Conservation (phyloP, 2,888 invertebrate genomes). For the Chrysolina haemoptera region DNA sequence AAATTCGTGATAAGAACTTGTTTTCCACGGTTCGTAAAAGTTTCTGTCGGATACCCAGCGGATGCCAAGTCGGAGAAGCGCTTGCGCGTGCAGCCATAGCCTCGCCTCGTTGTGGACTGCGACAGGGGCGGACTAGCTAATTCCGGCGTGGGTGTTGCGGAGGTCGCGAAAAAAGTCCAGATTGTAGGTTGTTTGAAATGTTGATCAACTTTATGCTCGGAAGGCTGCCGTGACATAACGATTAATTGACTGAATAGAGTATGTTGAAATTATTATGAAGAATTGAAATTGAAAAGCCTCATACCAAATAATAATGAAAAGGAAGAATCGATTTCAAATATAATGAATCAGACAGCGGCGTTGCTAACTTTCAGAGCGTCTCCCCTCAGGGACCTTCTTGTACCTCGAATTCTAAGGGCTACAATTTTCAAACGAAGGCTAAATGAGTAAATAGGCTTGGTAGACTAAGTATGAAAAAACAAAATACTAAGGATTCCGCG, state of each 20-base stretch:
- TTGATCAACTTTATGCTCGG: slow-evolving; percentile 11
- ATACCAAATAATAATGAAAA: too few species aligned
- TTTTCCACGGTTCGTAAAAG: slow-evolving; percentile 76
- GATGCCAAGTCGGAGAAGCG: slow-evolving; percentile 71
- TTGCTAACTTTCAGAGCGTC: too few species aligned
- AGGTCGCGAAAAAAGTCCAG: slow-evolving; percentile 35
- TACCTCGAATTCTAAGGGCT: too few species aligned
- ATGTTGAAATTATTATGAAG: not conserved
- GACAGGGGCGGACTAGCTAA: slow-evolving; percentile 45
- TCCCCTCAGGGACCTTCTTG: too few species aligned
- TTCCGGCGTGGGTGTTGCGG: slow-evolving; percentile 43
- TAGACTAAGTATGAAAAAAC: too few species aligned
- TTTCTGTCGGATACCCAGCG: slow-evolving; percentile 71
- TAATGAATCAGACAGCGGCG: too few species aligned
- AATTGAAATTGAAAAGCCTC: not conserved
- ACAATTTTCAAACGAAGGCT: too few species aligned
- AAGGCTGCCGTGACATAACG: not conserved
- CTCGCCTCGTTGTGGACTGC: slow-evolving; percentile 67
- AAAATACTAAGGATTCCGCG: too few species aligned
- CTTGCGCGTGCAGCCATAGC: slow-evolving; percentile 67
- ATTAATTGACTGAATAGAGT: not conserved
- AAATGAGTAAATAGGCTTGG: too few species aligned
- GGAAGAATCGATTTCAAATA: too few species aligned
- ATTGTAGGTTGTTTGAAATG: slow-evolving; percentile 41
- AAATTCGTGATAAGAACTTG: slow-evolving; percentile 72